Evolutionary conservation across 2,113 vertebrate genomes (phyloP), one percentile per base, ranked within the genome.

Genomic region (Chamaea fasciata): DNA sequence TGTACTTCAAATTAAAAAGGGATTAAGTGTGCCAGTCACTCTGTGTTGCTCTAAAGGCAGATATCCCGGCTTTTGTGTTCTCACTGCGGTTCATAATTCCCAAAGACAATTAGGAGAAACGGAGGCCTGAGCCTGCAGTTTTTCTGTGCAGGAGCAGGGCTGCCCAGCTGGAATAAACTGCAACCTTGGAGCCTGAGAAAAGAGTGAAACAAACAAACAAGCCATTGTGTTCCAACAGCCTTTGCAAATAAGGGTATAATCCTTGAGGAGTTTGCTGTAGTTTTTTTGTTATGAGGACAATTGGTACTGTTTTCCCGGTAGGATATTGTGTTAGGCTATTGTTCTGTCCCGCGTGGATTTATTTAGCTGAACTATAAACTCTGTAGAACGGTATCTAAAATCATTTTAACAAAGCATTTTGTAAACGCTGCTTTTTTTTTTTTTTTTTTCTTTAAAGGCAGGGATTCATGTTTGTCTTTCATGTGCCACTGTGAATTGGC

Each of bases 61-160:
- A 33, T 87, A 68, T 64, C 79, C 57, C 19, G 67, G 78, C 63
- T 94, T 79, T 95, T 91, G 26, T 87, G 11, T 77, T 90, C 23
- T 85, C 30, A 10, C 10, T 73, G 57, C 49, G 59, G 46, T 68
- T 78, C 52, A 6, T 67, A 84, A 78, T 68, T 87, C 56, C 65
- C 2, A 1, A 46, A 90, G 75, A 27, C 55, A 77, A 44, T 11
- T 63, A 42, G 56, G 39, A 76, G 70, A 74, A 92, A 73, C 3
- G 47, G 47, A 88, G 52, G 55, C 76, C 94, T 88, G 79, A 95
- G 75, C 71, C 55, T 92, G 75, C 92, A 77, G 52, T 77, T 96
- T 94, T 75, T 87, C 82, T 77, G 27, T 80, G 63, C 75, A 7
- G 73, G 30, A 69, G 10, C 50, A 65, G 50, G 31, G 73, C 56